Conservation (phyloP, 2,113 vertebrate genomes). For the Pluvialis apricaria region DNA sequence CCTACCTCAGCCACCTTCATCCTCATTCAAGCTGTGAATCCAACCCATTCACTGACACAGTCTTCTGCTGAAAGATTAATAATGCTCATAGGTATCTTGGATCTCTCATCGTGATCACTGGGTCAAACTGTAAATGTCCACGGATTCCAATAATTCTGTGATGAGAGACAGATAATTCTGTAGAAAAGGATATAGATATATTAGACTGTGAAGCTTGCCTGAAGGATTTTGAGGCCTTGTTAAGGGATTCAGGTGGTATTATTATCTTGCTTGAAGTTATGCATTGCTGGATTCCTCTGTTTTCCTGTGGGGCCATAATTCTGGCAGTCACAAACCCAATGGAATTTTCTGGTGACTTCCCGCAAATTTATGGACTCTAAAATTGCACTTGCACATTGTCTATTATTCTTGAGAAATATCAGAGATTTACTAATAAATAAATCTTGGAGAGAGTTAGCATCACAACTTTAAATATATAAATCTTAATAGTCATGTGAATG, state of each 20-base stretch:
- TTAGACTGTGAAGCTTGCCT: not conserved
- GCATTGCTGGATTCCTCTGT: not conserved
- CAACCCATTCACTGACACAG: not conserved
- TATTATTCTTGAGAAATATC: not conserved
- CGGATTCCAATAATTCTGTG: not conserved
- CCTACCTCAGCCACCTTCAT: not conserved
- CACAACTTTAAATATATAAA: not conserved
- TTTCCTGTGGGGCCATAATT: not conserved
- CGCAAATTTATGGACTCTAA: not conserved
- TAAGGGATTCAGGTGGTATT: not conserved
- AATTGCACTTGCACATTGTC: not conserved
- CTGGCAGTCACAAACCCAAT: not conserved
- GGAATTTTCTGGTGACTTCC: not conserved
- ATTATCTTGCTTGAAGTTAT: not conserved
- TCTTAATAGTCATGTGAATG: not conserved
- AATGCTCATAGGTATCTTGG: not conserved
- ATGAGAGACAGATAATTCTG: not conserved
- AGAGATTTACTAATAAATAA: not conserved
- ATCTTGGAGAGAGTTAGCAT: not conserved
- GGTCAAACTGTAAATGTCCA: not conserved
- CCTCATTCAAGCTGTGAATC: not conserved
- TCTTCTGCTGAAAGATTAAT: not conserved
- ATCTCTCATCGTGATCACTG: not conserved
- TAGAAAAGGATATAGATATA: not conserved
- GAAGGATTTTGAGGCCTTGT: not conserved